Evolutionary conservation across 2,797 vertebrate species (phyloP).

Genomic region (Parotocinclus haroldoi): DNA sequence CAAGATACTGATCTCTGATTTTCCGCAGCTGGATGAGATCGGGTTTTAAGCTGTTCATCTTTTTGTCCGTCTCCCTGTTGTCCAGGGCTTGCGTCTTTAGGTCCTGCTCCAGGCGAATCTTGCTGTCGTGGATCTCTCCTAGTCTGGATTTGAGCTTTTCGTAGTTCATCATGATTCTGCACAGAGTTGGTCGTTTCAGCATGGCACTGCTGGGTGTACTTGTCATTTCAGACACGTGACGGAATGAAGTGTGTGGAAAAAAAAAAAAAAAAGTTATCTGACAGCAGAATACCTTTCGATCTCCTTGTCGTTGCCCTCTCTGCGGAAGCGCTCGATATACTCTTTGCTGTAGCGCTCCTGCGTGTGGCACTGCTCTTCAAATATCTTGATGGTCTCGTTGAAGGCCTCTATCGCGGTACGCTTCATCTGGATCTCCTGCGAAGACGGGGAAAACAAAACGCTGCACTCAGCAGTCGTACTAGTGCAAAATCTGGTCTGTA

Average conservation of each 20-base stretch:
- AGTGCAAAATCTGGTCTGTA: too few species aligned
- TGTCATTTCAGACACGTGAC: neutral
- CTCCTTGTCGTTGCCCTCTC: slow-evolving; percentile 84
- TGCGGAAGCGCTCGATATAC: slow-evolving; percentile 80
- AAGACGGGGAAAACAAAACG: neutral
- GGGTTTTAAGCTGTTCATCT: slow-evolving; percentile 96
- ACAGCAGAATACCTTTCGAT: slow-evolving; percentile 73
- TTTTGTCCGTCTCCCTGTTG: slow-evolving; percentile 93
- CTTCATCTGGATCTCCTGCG: slow-evolving; percentile 97
- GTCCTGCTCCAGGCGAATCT: slow-evolving; percentile 89
- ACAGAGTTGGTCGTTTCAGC: neutral
- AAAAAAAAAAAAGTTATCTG: neutral
- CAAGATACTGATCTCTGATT: slow-evolving; percentile 93
- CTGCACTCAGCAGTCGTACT: too few species aligned
- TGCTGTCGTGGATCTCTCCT: slow-evolving; percentile 94
- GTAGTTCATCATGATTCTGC: slow-evolving; percentile 92
- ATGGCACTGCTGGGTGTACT: neutral
- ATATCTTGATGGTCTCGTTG: slow-evolving; percentile 98
- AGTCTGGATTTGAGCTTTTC: slow-evolving; percentile 93
- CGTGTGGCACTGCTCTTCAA: slow-evolving; percentile 92
- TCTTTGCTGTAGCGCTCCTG: slow-evolving; percentile 86
- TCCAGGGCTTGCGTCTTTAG: slow-evolving; percentile 92
- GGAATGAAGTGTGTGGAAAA: neutral
- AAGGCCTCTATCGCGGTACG: slow-evolving; percentile 95
- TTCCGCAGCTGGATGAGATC: slow-evolving; percentile 94